phyloP scores from a whole-genome alignment of 2,888 invertebrate species.

The Agrotis ipsilon region DNA sequence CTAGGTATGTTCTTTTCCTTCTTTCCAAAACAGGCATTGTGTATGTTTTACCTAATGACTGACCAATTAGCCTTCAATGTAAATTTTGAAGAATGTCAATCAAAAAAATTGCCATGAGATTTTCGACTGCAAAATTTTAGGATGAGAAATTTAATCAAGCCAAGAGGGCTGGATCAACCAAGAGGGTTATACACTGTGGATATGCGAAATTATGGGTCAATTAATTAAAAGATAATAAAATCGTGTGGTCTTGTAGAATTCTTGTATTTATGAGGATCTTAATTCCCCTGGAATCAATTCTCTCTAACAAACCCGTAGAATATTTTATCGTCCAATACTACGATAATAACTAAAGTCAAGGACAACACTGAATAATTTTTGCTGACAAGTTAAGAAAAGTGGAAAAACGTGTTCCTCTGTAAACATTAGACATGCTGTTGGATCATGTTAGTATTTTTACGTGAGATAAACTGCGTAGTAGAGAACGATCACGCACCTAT shows the following conservation, averaged over 20 bases:
- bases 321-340: neutral
- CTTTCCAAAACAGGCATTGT: neutral
- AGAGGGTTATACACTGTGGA: too few species aligned
- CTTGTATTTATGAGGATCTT: neutral
- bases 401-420: conserved; percentile 14
- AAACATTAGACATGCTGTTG: conserved; percentile 35
- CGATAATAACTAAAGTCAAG: conserved; percentile 13
- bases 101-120: neutral
- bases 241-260: too few species aligned
- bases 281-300: neutral
- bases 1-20: neutral
- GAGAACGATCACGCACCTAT: conserved; percentile 45
- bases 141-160: neutral
- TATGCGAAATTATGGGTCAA: neutral
- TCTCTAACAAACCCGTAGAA: neutral
- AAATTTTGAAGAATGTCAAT: too few species aligned
- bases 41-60: too few species aligned
- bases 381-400: conserved; percentile 24
- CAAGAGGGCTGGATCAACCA: too few species aligned
- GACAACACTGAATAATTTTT: conserved; percentile 6
- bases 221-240: neutral
- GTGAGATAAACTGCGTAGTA: conserved; percentile 32
- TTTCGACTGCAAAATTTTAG: neutral
- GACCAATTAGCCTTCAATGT: too few species aligned
- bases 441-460: conserved; percentile 38